Evolutionary conservation across 2,797 vertebrate species (phyloP).

Genomic region (Macroramphosus scolopax): DNA sequence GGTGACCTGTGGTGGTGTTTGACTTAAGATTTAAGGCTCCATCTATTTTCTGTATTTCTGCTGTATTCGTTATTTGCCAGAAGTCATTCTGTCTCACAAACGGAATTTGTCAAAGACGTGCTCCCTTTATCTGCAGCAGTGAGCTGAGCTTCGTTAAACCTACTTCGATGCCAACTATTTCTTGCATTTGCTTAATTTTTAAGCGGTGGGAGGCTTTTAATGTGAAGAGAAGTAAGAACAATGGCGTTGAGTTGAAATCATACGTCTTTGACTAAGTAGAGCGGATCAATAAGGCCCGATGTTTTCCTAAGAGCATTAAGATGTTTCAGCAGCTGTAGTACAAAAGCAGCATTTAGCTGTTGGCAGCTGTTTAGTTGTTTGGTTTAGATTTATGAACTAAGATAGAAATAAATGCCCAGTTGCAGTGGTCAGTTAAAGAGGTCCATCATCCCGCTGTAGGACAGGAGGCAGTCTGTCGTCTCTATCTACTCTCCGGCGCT

Average conservation of each 20-base stretch:
- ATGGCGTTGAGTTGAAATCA: not conserved
- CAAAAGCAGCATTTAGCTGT: conserved; percentile 11
- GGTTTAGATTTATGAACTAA: not conserved
- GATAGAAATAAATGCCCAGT: not conserved
- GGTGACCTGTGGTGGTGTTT: no score
- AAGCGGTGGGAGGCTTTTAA: no score
- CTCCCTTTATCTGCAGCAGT: no score
- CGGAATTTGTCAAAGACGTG: not conserved
- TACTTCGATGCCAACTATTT: no score
- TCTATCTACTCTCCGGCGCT: conserved; percentile 4
- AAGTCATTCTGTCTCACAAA: not conserved
- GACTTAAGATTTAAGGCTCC: not conserved
- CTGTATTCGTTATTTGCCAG: not conserved
- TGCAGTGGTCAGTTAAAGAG: conserved; percentile 3
- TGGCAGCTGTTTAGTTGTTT: conserved; percentile 1
- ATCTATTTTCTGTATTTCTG: not conserved
- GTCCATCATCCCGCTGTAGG: not conserved
- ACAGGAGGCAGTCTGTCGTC: not conserved
- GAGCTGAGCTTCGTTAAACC: no score
- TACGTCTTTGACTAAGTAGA: conserved; percentile 26
- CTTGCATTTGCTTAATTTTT: no score
- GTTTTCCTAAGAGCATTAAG: conserved; percentile 12
- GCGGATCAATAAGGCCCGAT: conserved; percentile 10
- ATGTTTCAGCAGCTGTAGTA: conserved; percentile 12
- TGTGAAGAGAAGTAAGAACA: no score